Evolutionary conservation across 1,140 invertebrate species (phyloP).

Genomic region (Hetaerina americana): DNA sequence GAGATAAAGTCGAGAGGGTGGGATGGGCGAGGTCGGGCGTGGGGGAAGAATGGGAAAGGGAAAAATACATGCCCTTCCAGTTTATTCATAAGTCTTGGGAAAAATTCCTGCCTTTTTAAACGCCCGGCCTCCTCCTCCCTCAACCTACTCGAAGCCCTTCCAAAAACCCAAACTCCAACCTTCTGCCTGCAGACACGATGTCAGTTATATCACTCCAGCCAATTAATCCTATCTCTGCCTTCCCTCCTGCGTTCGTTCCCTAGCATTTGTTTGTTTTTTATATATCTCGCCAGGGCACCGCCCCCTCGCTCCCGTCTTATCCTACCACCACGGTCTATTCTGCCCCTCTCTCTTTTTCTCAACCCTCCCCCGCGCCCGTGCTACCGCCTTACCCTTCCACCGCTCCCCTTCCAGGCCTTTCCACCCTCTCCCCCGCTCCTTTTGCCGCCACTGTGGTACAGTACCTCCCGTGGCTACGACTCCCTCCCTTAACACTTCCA

Average conservation of each 20-base stretch:
- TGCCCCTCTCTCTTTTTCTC: neutral
- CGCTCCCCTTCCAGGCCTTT: neutral
- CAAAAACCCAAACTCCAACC: neutral
- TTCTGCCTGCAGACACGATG: neutral
- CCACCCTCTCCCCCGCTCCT: neutral
- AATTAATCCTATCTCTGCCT: neutral
- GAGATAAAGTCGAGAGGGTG: neutral
- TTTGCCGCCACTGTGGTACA: neutral
- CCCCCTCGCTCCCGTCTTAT: neutral
- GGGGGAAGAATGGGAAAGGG: neutral
- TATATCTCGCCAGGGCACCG: too few relatives aligned
- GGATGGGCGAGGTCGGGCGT: neutral
- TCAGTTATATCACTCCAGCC: neutral
- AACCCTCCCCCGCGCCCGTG: neutral
- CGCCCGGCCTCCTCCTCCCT: too few relatives aligned
- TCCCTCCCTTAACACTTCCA: too few relatives aligned
- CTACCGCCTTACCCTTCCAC: neutral
- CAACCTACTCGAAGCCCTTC: too few relatives aligned
- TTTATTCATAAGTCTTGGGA: neutral
- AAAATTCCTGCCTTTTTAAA: neutral
- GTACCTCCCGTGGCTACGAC: too few relatives aligned
- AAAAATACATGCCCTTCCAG: neutral
- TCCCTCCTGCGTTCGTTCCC: neutral
- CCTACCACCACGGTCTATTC: neutral
- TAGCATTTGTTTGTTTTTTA: neutral